Evolutionary conservation across 2,888 invertebrate species (phyloP), one percentile per base, ranked within the genome.

Genomic region (Phorcus lineatus): DNA sequence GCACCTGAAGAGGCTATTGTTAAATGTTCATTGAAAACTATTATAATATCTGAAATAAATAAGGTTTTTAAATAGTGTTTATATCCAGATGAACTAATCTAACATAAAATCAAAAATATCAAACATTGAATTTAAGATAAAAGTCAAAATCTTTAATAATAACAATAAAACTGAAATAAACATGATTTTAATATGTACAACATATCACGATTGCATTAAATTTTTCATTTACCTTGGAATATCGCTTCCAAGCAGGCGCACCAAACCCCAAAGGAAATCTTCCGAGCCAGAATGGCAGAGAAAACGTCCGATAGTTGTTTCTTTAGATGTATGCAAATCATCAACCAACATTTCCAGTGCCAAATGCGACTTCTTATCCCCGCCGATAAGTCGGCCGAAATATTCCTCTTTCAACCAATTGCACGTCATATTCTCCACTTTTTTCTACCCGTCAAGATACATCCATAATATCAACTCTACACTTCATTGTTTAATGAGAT

Each of bases 341-440:
- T 93, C 92, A 1, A 93, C 92, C 31, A 92, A 86, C 88, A 89
- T 89, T 87, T 93, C 93, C 55, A 93, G 84, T 6, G 91, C 92
- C 6, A 86, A 81, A 79, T 90, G 88, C 36, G 91, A 83, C 17
- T 88, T 86, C 78, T 90, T 90, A 81, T 92, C 91, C 7, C 83
- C 83, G 66, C 84, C 81, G 85, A 92, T 87, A 52, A 92, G 83
- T 80, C 86, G 75, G 17, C 89, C 83, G 81, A 92, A 92, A 84
- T 92, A 92, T 80, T 92, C 92, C 74, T 86, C 88, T 74, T 84
- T 86, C 57, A 82, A 77, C 92, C 92, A 92, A 78, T 91, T 90
- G 79, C 90, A 89, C 47, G 88, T 82, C 89, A 89, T 88, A 81
- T 82, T 86, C 6, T 53, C 24, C 40, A 52, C 40, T 28, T 52